Conservation (phyloP, 1,140 invertebrate species). For the Philotrypesis tridentata region DNA sequence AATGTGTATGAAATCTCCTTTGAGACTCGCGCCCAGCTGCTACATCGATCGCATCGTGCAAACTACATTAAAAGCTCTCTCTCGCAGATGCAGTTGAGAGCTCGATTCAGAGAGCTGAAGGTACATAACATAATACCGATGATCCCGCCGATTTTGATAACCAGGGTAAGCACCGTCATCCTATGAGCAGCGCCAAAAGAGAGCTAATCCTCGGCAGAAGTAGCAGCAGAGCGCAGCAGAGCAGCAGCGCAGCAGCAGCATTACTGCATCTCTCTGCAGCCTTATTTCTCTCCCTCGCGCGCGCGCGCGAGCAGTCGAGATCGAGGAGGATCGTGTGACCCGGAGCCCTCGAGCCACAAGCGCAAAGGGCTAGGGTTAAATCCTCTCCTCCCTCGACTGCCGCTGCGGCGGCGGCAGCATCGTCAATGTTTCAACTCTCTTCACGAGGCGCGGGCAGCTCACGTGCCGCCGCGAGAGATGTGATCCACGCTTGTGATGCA, state of each 20-base stretch:
- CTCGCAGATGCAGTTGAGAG: too few relatives aligned
- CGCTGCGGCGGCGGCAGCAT: neutral
- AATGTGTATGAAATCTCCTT: too few relatives aligned
- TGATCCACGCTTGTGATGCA: conserved; percentile 70
- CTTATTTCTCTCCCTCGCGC: neutral
- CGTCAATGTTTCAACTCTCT: conserved; percentile 22
- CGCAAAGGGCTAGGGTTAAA: conserved; percentile 36
- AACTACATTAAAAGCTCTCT: too few relatives aligned
- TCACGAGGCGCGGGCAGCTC: conserved; percentile 53
- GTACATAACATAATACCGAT: too few relatives aligned
- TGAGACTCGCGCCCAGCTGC: too few relatives aligned
- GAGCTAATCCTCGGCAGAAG: neutral
- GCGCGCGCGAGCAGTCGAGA: too few relatives aligned
- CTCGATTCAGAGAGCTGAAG: too few relatives aligned
- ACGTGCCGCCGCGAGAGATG: conserved; percentile 61
- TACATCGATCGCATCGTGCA: too few relatives aligned
- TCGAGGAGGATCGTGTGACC: conserved; percentile 74
- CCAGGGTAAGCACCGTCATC: too few relatives aligned
- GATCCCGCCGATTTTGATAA: too few relatives aligned
- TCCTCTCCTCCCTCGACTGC: conserved; percentile 40
- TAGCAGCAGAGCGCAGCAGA: too few relatives aligned
- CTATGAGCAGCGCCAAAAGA: neutral
- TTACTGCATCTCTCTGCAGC: neutral
- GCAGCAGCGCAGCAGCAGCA: too few relatives aligned
- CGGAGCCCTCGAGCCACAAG: conserved; percentile 68